These are phyloP conservation scores for Agapetus fuscipes DNA, from an alignment of 2,888 invertebrate genomes.

Conservation along the genomic window DNA sequence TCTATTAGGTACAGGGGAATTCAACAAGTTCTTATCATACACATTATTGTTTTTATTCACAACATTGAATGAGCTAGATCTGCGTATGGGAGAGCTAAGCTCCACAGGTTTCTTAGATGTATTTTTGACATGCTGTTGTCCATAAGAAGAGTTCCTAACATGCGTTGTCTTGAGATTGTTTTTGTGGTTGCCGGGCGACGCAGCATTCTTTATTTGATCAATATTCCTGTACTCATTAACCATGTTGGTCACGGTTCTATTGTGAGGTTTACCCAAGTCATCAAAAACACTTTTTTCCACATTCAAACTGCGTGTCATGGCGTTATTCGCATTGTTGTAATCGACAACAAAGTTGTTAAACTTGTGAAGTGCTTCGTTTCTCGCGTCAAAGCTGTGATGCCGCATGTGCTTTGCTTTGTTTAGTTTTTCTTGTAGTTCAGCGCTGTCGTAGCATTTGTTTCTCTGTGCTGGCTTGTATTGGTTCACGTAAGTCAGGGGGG, in stretches of 20 bases:
- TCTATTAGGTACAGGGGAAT: slow-evolving; percentile 5
- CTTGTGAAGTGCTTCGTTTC: slow-evolving; percentile 30
- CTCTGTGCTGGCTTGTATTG: background rate
- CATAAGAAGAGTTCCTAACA: too few relatives aligned
- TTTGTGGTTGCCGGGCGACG: slow-evolving; percentile 29
- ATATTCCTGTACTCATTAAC: slow-evolving; percentile 30
- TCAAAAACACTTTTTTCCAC: background rate
- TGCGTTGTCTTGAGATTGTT: too few relatives aligned
- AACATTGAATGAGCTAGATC: slow-evolving; percentile 57
- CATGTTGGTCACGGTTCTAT: slow-evolving; percentile 33
- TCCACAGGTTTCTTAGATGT: background rate
- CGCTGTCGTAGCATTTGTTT: slow-evolving; percentile 4
- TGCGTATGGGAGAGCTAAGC: slow-evolving; percentile 41
- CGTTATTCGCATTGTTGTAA: slow-evolving; percentile 6
- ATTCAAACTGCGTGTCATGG: slow-evolving; percentile 11
- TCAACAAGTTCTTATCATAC: slow-evolving; percentile 17
- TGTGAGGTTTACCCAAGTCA: slow-evolving; percentile 17
- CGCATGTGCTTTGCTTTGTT: slow-evolving; percentile 44
- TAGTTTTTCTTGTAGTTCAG: slow-evolving; percentile 26
- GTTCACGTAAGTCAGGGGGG: slow-evolving; percentile 33
- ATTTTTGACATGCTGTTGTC: too few relatives aligned
- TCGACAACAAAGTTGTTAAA: slow-evolving; percentile 34
- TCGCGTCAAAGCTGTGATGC: slow-evolving; percentile 45
- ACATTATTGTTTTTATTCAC: slow-evolving; percentile 42
- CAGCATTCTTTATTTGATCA: slow-evolving; percentile 34